Evolutionary conservation across 1,140 invertebrate genomes (phyloP).

Genomic region (Atopsyche davidsoni): DNA sequence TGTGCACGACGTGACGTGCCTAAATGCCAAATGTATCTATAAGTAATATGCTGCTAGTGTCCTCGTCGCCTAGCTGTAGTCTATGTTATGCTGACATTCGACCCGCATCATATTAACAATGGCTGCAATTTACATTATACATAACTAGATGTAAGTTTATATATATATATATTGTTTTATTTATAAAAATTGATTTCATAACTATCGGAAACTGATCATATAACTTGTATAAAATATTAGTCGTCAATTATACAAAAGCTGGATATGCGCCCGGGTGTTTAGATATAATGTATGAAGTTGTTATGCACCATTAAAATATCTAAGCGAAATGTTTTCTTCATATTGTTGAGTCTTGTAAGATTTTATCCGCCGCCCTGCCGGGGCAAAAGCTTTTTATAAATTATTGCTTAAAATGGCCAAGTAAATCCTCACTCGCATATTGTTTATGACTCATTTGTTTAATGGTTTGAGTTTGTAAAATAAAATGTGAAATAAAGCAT

Average conservation of each 20-base stretch:
- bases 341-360: conserved; percentile 6
- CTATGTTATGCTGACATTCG: too few relatives aligned
- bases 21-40: conserved; percentile 8
- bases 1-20: not conserved
- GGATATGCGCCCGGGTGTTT: not conserved
- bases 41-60: too few relatives aligned
- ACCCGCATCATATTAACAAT: too few relatives aligned
- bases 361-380: not conserved
- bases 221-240: not conserved
- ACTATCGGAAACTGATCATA: too few relatives aligned
- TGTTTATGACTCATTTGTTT: conserved; percentile 4
- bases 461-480: conserved; percentile 22
- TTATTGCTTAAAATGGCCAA: not conserved
- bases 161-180: too few relatives aligned
- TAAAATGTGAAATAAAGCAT: conserved; percentile 25
- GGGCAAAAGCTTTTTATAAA: not conserved
- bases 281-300: not conserved
- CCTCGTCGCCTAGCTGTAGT: too few relatives aligned
- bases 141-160: too few relatives aligned
- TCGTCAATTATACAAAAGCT: not conserved
- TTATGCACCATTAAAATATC: conserved; percentile 3
- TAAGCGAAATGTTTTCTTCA: conserved; percentile 1
- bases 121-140: too few relatives aligned
- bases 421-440: not conserved
- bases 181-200: too few relatives aligned